A percentile compares a stretch with the other conserved stretches of the same genome.
Evolutionary conservation across 2,797 vertebrate genomes (phyloP).

Genomic region (Meda fulgida): DNA sequence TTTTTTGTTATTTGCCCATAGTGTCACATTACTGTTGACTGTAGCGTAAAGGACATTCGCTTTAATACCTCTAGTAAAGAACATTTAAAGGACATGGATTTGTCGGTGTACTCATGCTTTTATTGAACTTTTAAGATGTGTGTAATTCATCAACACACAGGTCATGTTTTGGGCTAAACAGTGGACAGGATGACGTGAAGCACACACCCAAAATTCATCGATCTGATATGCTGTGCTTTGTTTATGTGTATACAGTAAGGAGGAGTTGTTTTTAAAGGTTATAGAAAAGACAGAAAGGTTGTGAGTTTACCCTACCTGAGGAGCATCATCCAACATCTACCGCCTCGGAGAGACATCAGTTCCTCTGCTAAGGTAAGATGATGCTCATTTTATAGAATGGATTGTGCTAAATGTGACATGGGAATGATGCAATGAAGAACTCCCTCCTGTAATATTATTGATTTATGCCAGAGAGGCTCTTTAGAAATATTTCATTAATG

Average conservation of each 20-base stretch:
- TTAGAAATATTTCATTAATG: constrained; percentile 15
- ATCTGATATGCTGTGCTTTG: constrained; percentile 50
- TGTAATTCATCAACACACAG: constrained; percentile 51
- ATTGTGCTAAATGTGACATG: neutral
- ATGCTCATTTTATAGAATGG: neutral
- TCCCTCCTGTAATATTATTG: neutral
- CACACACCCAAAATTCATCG: constrained; percentile 33
- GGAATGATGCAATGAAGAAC: neutral
- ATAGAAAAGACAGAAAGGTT: constrained; percentile 57
- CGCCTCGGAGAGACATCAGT: constrained; percentile 13
- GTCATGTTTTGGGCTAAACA: constrained; percentile 59
- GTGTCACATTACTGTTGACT: neutral
- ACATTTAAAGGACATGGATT: constrained; percentile 44
- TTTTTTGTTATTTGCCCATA: neutral
- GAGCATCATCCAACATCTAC: constrained; percentile 27
- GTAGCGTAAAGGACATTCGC: neutral
- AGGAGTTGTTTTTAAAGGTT: constrained; percentile 59
- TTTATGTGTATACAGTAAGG: constrained; percentile 61
- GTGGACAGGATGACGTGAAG: constrained; percentile 24
- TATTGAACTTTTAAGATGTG: constrained; percentile 43
- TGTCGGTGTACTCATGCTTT: neutral
- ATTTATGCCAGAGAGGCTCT: neutral
- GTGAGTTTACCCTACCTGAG: constrained; percentile 39
- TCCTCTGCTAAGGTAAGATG: constrained; percentile 37
- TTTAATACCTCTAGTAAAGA: constrained; percentile 11